Conservation (phyloP, 1,140 invertebrate genomes). For the Nasonia longicornis region DNA sequence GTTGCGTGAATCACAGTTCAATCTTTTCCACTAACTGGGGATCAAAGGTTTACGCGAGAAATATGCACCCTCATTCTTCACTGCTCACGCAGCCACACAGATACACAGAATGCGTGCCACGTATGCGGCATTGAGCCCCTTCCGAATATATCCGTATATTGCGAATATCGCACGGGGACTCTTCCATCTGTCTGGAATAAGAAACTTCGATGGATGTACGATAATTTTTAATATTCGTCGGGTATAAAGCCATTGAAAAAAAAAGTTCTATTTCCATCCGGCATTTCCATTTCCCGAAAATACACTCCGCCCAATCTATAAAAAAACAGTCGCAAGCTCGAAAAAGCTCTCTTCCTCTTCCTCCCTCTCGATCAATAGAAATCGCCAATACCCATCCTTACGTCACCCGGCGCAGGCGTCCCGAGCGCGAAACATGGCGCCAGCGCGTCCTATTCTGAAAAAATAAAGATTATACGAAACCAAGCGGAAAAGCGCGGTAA, state of each 20-base stretch:
- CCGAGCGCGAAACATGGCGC: not conserved
- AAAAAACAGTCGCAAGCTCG: not conserved
- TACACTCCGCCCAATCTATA: not conserved
- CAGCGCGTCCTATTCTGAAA: too few species aligned
- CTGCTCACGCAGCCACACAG: not conserved
- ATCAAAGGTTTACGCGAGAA: constrained; percentile 5
- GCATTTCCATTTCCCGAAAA: not conserved
- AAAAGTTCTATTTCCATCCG: too few species aligned
- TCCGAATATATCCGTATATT: too few species aligned
- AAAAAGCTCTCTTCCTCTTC: not conserved
- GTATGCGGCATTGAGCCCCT: not conserved
- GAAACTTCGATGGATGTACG: too few species aligned
- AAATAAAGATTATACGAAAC: too few species aligned
- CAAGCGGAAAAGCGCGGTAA: too few species aligned
- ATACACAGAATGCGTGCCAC: not conserved
- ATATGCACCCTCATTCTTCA: constrained; percentile 3
- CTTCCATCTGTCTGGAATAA: too few species aligned
- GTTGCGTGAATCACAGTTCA: not conserved
- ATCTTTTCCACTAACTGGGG: not conserved
- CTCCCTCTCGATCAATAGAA: not conserved
- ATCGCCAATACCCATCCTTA: not conserved
- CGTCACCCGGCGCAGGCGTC: not conserved
- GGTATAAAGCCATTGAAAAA: too few species aligned
- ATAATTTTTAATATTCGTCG: too few species aligned
- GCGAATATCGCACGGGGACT: too few species aligned